These are phyloP conservation scores for Bombus picipes DNA, from an alignment of 1,140 invertebrate genomes.

Conservation along the genomic window DNA sequence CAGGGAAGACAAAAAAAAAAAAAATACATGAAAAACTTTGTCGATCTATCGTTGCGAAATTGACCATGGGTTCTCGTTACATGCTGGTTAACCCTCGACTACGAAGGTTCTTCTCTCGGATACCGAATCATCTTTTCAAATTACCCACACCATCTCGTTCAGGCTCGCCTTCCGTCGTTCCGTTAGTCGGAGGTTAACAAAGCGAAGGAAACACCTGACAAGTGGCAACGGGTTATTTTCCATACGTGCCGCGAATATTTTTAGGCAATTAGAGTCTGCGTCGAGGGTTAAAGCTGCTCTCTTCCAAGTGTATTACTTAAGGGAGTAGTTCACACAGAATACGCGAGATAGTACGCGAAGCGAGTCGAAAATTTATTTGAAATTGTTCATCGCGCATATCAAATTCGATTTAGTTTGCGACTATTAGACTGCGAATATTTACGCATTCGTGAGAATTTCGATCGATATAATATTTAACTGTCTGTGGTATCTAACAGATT, in stretches of 20 bases:
- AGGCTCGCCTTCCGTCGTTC: background rate
- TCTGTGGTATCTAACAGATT: no score
- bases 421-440: background rate
- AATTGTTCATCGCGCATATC: no score
- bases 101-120: background rate
- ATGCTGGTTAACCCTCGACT: background rate
- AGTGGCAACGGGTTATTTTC: background rate
- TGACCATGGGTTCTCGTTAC: background rate
- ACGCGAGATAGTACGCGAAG: background rate
- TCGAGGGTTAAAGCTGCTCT: background rate
- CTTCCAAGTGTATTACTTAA: no score
- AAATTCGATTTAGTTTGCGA: no score
- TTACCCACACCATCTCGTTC: background rate
- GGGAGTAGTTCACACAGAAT: no score
- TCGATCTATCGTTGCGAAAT: background rate
- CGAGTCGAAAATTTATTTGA: background rate
- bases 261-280: background rate
- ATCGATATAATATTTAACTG: background rate
- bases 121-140: conserved; percentile 4
- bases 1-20: background rate
- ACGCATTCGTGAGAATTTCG: background rate
- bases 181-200: background rate
- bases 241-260: background rate
- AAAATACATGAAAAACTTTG: background rate
- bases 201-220: no score